Evolutionary conservation across 2,797 vertebrate genomes (phyloP).

Genomic region (Lycodopsis pacificus): DNA sequence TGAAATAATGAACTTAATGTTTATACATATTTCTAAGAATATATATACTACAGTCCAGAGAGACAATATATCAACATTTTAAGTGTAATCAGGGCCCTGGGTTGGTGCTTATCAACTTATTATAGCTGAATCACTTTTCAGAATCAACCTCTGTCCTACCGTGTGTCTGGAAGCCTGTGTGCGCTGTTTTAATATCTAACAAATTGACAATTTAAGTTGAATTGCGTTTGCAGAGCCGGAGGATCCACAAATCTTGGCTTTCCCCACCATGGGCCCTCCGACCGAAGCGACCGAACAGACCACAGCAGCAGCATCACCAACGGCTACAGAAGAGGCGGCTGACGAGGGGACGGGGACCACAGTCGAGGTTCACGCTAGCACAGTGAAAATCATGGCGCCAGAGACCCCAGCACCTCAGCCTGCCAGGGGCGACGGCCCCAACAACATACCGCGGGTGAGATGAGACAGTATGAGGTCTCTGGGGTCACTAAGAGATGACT

Average conservation of each 20-base stretch:
- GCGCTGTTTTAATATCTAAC: neutral
- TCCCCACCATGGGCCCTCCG: neutral
- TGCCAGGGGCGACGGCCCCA: conserved; percentile 63
- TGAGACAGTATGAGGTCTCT: neutral
- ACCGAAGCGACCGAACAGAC: neutral
- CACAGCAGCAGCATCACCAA: neutral
- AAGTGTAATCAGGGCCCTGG: neutral
- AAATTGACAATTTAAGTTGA: neutral
- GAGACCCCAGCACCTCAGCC: conserved; percentile 51
- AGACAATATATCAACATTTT: neutral
- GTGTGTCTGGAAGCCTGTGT: neutral
- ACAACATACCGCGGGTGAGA: conserved; percentile 61
- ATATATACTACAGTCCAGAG: neutral
- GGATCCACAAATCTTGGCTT: rapidly evolving
- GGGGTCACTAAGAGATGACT: neutral
- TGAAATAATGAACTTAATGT: neutral
- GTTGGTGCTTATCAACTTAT: neutral
- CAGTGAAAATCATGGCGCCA: neutral
- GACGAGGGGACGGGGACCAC: neutral
- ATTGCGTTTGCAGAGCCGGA: conserved; percentile 37
- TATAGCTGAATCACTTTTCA: neutral
- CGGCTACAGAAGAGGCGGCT: neutral
- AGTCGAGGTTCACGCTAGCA: neutral
- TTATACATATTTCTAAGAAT: neutral
- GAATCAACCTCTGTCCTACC: neutral